phyloP scores from a whole-genome alignment of 2,888 invertebrate species.

The Polydrusus cervinus region DNA sequence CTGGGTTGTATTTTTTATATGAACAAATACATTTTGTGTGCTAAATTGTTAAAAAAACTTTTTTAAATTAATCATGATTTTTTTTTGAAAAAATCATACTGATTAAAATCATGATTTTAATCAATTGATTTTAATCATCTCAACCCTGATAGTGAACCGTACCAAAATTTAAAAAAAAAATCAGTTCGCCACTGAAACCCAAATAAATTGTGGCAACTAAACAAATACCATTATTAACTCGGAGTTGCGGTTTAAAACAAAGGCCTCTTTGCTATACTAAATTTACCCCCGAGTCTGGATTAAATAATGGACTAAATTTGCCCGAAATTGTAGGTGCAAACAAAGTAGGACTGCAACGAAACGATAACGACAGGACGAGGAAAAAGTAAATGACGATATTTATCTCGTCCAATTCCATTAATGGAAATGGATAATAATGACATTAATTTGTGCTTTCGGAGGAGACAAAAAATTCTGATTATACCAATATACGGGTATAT shows the following conservation, averaged over 20 bases:
- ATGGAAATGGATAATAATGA: conserved; percentile 10
- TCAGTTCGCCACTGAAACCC: background rate
- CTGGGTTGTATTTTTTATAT: too few species aligned
- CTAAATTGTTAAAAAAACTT: too few species aligned
- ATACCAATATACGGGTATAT: too few species aligned
- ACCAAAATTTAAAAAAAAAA: too few species aligned
- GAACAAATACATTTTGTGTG: too few species aligned
- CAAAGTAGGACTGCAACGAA: conserved; percentile 16
- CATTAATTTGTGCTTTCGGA: background rate
- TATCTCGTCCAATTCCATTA: conserved; percentile 11
- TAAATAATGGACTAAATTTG: conserved; percentile 26
- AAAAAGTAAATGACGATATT: conserved; percentile 21
- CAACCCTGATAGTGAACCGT: too few species aligned
- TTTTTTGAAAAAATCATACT: too few species aligned
- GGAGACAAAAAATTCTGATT: background rate
- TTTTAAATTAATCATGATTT: too few species aligned
- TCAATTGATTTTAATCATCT: too few species aligned
- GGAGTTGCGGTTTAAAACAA: conserved; percentile 1
- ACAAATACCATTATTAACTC: conserved; percentile 12
- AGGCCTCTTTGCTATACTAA: conserved; percentile 10
- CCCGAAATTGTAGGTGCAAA: conserved; percentile 27
- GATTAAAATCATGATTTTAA: too few species aligned
- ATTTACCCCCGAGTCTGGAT: conserved; percentile 13
- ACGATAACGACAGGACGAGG: conserved; percentile 18
- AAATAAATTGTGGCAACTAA: background rate